phyloP scores from a whole-genome alignment of 2,113 vertebrate genomes.

The Tragelaphus imberbis region DNA sequence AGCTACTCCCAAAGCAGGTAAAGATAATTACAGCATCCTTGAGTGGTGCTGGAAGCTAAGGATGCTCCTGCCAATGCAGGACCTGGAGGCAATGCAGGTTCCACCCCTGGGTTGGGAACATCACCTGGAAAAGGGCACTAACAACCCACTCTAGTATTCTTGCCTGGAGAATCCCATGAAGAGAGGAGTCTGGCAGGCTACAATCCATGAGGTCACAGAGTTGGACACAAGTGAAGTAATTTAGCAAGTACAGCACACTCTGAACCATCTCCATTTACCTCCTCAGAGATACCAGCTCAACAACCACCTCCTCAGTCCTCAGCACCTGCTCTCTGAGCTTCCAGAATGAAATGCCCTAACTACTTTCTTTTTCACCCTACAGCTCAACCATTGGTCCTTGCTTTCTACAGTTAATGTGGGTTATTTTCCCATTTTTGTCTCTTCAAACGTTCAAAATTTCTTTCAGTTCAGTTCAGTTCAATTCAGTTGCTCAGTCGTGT shows the following conservation, averaged over 20 bases:
- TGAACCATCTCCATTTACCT: rapidly evolving
- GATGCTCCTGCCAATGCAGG: background rate
- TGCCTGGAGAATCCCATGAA: background rate
- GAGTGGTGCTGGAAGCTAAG: background rate
- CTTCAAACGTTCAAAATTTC: background rate
- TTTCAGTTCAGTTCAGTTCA: background rate
- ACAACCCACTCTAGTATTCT: background rate
- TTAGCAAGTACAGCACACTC: background rate
- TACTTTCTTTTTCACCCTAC: background rate
- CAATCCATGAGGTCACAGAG: background rate
- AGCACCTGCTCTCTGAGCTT: rapidly evolving
- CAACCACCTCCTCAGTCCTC: background rate
- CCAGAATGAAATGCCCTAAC: background rate
- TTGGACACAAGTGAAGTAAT: background rate
- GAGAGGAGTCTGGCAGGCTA: background rate
- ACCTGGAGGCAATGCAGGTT: background rate
- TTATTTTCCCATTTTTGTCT: background rate
- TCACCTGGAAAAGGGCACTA: background rate
- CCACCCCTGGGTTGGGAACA: background rate
- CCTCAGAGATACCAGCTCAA: rapidly evolving
- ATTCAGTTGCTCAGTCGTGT: too few species aligned
- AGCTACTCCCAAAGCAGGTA: background rate
- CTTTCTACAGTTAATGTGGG: background rate
- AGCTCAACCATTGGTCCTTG: background rate
- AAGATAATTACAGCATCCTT: background rate